These are phyloP conservation scores for Diuraphis noxia DNA, from an alignment of 1,140 invertebrate genomes.

Conservation along the genomic window DNA sequence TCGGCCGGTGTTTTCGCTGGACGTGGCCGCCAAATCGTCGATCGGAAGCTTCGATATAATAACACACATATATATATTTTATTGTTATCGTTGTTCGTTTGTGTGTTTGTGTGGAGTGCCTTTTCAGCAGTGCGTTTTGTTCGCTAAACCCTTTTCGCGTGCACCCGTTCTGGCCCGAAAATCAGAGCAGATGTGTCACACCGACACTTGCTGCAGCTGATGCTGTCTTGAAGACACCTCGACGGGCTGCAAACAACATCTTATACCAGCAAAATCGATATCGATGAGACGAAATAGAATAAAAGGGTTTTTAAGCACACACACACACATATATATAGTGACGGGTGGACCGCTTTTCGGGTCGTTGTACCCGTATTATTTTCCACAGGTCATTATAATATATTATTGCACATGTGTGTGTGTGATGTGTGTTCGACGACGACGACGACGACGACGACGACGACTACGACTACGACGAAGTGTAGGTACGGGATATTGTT, in stretches of 20 bases:
- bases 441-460: background rate
- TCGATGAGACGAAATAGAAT: background rate
- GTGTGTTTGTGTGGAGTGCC: background rate
- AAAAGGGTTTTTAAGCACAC: conserved; percentile 18
- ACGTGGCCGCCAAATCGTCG: background rate
- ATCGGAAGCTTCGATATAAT: conserved; percentile 13
- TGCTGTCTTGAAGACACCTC: conserved; percentile 49
- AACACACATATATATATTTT: background rate
- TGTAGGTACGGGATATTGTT: conserved; percentile 43
- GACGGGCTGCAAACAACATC: background rate
- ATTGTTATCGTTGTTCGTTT: background rate
- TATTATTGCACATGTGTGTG: conserved; percentile 12
- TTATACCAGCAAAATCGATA: conserved; percentile 18
- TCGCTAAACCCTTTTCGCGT: conserved; percentile 34
- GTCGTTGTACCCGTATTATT: conserved; percentile 44
- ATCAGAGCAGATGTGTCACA: conserved; percentile 32
- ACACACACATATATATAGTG: background rate
- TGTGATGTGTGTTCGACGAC: background rate
- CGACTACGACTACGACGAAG: no score
- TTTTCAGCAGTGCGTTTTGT: conserved; percentile 29
- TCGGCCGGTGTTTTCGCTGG: conserved; percentile 30
- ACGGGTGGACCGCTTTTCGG: background rate
- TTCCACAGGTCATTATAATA: conserved; percentile 35
- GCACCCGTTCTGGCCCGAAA: conserved; percentile 37
- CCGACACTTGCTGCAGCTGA: conserved; percentile 24